Evolutionary conservation across 2,888 invertebrate genomes (phyloP).

Genomic region (Tachystola acroxantha): DNA sequence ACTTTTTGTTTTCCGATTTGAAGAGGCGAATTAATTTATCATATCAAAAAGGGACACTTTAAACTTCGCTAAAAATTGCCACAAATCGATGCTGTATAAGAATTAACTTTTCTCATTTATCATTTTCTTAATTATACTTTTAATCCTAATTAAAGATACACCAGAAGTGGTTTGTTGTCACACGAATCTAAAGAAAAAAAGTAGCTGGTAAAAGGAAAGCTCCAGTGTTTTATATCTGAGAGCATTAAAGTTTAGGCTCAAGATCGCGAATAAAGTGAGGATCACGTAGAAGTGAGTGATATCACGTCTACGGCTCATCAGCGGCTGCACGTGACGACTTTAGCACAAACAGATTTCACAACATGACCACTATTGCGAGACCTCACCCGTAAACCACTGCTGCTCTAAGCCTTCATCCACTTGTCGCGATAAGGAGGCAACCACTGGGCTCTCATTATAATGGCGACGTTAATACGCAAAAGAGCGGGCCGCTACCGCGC

Average conservation of each 20-base stretch:
- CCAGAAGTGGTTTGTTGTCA: constrained; percentile 25
- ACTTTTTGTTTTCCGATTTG: constrained; percentile 36
- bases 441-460: constrained; percentile 35
- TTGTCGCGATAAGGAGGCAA: constrained; percentile 31
- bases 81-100: constrained; percentile 48
- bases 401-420: constrained; percentile 17
- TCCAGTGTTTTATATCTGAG: constrained; percentile 10
- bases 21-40: constrained; percentile 44
- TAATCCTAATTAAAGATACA: constrained; percentile 46
- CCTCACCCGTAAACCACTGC: constrained; percentile 26
- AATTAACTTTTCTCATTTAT: constrained; percentile 68
- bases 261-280: constrained; percentile 60
- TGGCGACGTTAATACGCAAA: constrained; percentile 70
- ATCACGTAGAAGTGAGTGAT: constrained; percentile 75
- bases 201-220: constrained; percentile 13
- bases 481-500: constrained; percentile 46
- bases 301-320: constrained; percentile 77
- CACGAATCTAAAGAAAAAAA: constrained; percentile 10
- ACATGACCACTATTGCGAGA: constrained; percentile 49
- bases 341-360: constrained; percentile 73
- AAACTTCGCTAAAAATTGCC: constrained; percentile 58
- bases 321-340: constrained; percentile 75
- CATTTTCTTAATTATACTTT: constrained; percentile 55
- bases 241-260: constrained; percentile 43
- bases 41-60: constrained; percentile 39